phyloP scores from a whole-genome alignment of 2,797 vertebrate species.

The Eutrigla gurnardus region DNA sequence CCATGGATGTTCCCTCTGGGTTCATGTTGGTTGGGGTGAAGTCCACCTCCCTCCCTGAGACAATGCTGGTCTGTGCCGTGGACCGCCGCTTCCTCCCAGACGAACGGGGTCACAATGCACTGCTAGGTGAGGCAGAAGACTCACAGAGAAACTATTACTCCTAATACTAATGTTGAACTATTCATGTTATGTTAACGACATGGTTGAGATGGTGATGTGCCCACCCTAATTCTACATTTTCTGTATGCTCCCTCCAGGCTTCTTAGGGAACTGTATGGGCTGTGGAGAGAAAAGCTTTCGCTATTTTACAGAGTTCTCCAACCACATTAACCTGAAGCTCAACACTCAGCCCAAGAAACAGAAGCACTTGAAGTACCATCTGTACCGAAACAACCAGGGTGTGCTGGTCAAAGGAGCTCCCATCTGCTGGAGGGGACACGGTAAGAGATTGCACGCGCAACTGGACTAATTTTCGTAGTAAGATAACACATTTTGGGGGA shows the following conservation, averaged over 20 bases:
- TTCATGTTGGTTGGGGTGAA: constrained; percentile 94
- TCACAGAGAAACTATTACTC: background rate
- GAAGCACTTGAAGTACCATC: constrained; percentile 96
- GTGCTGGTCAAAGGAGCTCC: constrained; percentile 90
- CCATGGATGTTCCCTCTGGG: constrained; percentile 90
- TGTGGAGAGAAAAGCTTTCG: constrained; percentile 98
- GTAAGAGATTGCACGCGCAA: constrained; percentile 75
- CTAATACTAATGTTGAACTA: background rate
- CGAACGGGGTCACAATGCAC: constrained; percentile 92
- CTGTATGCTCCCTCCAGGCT: constrained; percentile 82
- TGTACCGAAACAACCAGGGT: constrained; percentile 91
- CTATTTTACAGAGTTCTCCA: constrained; percentile 98
- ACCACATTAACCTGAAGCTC: constrained; percentile 98
- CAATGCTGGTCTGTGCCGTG: constrained; percentile 93
- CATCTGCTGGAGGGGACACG: constrained; percentile 95
- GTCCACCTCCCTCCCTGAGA: constrained; percentile 90
- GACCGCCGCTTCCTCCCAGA: constrained; percentile 96
- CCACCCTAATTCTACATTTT: background rate
- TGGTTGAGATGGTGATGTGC: background rate
- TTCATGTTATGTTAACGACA: background rate
- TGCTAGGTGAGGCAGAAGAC: constrained; percentile 90
- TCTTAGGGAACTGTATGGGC: constrained; percentile 96
- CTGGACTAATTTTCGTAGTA: no score
- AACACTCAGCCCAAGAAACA: constrained; percentile 98
- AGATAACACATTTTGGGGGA: background rate